phyloP scores from a whole-genome alignment of 2,113 vertebrate genomes.

The Plotosus lineatus region DNA sequence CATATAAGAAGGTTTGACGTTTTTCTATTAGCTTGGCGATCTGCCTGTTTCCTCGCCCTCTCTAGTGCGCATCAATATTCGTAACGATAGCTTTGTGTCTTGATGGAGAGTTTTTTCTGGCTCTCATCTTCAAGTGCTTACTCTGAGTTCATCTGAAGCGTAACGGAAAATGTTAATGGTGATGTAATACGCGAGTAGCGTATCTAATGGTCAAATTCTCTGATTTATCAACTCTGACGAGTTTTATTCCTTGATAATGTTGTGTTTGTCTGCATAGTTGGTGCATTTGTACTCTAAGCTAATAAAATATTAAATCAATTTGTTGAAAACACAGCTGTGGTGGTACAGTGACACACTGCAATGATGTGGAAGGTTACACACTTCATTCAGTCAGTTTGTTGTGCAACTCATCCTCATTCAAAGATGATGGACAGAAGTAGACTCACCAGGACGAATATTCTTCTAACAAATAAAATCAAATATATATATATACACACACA shows the following conservation, averaged over 20 bases:
- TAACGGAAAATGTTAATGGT: slow-evolving; percentile 9
- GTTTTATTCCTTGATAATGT: not conserved
- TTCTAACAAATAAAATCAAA: not conserved
- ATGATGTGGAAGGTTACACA: slow-evolving; percentile 22
- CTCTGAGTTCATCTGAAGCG: not conserved
- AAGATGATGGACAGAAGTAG: not conserved
- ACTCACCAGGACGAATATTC: not conserved
- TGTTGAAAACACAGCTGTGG: not conserved
- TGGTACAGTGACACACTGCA: not conserved
- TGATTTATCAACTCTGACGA: not conserved
- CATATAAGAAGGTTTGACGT: slow-evolving; percentile 40
- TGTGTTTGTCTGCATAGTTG: not conserved
- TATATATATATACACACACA: too few species aligned
- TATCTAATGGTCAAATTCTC: not conserved
- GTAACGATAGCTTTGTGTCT: slow-evolving; percentile 25
- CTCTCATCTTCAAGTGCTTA: not conserved
- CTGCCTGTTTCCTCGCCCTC: slow-evolving; percentile 11
- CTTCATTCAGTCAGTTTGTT: not conserved
- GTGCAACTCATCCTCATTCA: not conserved
- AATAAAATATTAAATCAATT: slow-evolving; percentile 2
- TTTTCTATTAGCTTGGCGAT: slow-evolving; percentile 52
- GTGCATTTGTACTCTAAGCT: not conserved
- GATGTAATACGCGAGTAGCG: not conserved
- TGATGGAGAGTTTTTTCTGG: not conserved
- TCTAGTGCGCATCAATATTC: slow-evolving; percentile 22